phyloP scores from a whole-genome alignment of 2,113 vertebrate species.

The Caretta caretta region DNA sequence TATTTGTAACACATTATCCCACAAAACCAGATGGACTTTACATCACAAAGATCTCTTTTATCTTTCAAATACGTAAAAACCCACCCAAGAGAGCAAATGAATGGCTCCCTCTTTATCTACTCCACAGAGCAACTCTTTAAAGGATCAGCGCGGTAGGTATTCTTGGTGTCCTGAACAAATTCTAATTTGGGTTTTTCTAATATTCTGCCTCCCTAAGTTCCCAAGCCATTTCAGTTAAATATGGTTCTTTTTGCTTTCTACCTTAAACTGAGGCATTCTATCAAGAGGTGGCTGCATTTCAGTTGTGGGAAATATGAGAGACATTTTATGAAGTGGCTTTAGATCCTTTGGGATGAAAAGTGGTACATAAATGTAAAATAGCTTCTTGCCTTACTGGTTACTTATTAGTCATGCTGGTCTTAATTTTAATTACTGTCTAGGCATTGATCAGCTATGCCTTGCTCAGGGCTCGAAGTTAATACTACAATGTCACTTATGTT shows the following conservation, averaged over 20 bases:
- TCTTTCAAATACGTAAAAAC: background rate
- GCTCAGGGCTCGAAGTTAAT: slow-evolving; percentile 14
- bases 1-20: background rate
- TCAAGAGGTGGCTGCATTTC: background rate
- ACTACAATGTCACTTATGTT: background rate
- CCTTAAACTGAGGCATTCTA: background rate
- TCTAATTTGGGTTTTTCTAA: background rate
- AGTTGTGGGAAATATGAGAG: slow-evolving; percentile 7
- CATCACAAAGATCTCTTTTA: background rate
- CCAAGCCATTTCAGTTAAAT: rapidly evolving
- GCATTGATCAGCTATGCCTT: slow-evolving; percentile 40
- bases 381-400: slow-evolving; percentile 22
- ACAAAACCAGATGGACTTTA: background rate
- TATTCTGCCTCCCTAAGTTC: background rate
- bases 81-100: background rate
- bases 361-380: slow-evolving; percentile 6
- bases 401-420: slow-evolving; percentile 6
- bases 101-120: background rate
- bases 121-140: rapidly evolving
- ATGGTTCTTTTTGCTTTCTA: background rate
- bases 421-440: background rate
- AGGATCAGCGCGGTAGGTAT: rapidly evolving
- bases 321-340: background rate
- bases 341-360: slow-evolving; percentile 53
- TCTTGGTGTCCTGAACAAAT: background rate